A percentile compares a stretch with the other conserved stretches of the same genome.
Conservation (phyloP, 2,797 vertebrate species). For the Pantherophis alleghaniensis region DNA sequence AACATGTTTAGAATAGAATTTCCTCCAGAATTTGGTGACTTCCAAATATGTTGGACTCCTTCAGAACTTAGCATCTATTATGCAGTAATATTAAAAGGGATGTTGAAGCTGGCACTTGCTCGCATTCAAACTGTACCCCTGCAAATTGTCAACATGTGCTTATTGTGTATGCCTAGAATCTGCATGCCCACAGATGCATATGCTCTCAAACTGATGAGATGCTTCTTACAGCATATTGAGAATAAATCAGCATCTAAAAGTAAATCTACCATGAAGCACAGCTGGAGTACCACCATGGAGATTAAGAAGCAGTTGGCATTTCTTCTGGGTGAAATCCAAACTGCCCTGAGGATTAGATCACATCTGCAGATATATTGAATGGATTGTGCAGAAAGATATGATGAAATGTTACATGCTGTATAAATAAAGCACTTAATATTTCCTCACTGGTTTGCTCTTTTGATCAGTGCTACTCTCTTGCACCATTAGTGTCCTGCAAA, state of each 20-base stretch:
- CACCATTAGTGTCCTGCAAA: not conserved
- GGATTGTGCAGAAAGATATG: conserved; percentile 5
- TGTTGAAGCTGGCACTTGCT: not conserved
- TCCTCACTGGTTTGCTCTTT: not conserved
- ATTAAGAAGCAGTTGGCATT: not conserved
- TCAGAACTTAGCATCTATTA: not conserved
- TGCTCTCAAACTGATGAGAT: not conserved
- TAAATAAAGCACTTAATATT: too few species aligned
- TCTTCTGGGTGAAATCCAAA: not conserved
- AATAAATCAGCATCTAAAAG: not conserved
- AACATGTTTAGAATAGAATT: not conserved
- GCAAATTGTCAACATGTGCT: not conserved
- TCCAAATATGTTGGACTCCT: not conserved
- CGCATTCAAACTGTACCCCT: not conserved
- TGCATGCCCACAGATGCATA: too few species aligned
- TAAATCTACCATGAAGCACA: not conserved
- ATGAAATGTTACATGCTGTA: not conserved
- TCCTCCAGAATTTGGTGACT: not conserved
- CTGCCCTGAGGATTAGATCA: not conserved
- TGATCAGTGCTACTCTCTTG: not conserved
- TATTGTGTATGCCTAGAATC: not conserved
- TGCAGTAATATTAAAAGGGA: not conserved
- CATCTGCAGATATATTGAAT: not conserved
- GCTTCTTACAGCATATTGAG: not conserved
- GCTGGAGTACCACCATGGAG: not conserved